Conservation (phyloP, 2,888 invertebrate genomes). For the Ophioninae sp. region DNA sequence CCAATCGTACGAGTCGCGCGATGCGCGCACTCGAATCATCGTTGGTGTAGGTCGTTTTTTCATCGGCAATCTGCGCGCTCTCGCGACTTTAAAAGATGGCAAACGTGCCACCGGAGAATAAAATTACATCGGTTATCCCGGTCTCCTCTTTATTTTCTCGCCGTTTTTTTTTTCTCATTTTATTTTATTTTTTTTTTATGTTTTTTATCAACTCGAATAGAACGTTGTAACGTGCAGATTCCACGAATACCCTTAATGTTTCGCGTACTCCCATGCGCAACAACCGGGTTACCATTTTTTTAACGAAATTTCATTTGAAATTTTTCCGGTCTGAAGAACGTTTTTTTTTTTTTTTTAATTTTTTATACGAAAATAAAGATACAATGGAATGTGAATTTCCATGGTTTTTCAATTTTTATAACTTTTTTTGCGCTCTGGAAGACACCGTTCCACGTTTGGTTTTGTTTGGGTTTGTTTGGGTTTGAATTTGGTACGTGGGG, state of each 20-base stretch:
- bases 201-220: slow-evolving; percentile 6
- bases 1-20: slow-evolving; percentile 2
- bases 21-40: slow-evolving; percentile 63
- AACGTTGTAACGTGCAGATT: slow-evolving; percentile 25
- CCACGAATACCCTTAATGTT: not conserved
- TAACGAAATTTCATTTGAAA: not conserved
- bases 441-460: too few relatives aligned
- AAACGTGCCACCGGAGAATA: slow-evolving; percentile 16
- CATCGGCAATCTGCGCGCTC: slow-evolving; percentile 34
- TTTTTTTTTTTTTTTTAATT: too few relatives aligned
- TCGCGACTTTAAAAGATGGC: slow-evolving; percentile 1
- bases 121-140: slow-evolving; percentile 8
- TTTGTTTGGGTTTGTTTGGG: too few relatives aligned
- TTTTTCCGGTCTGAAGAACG: not conserved
- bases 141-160: slow-evolving; percentile 9
- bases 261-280: not conserved
- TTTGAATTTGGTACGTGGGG: too few relatives aligned
- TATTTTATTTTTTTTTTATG: too few relatives aligned
- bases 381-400: too few relatives aligned
- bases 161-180: too few relatives aligned
- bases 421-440: too few relatives aligned
- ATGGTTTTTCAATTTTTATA: too few relatives aligned
- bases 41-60: slow-evolving; percentile 70
- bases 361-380: too few relatives aligned
- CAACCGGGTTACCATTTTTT: not conserved